Base-by-base conservation (phyloP, 2,113 vertebrate genomes). In the Poeciliopsis turrubarensis region DNA sequence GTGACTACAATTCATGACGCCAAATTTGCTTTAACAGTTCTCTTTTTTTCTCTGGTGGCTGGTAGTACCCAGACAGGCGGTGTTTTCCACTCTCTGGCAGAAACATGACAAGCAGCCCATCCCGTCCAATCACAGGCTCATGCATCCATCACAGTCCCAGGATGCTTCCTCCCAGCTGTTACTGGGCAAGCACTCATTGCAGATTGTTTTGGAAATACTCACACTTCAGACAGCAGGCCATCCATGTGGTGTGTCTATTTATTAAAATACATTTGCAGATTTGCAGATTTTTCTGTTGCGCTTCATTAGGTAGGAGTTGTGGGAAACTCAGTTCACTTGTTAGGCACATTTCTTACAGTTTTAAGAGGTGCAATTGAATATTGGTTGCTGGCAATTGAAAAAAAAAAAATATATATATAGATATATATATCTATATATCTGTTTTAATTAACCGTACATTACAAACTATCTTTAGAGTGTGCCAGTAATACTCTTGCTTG, bases 21-120 rank as follows among this genome's bases (percentile, higher is more conserved):
- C 44, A 22, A 66, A 72, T 83, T 84, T 78, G 15, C 39, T n/a
- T 81, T 81, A 73, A 64, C n/a, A 22, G 68, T 66, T 77, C 15
- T 62, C 69, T 68, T 65, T 60, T 68, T 37, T 31, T 39, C 47
- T 68, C 54, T 69, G 78, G 73, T 72, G 70, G 75, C 80, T 79
- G 62, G 62, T 73, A 61, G 87, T 83, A 65, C 72, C 72, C 82
- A 75, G 75, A 62, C 77, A 79, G 72, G 27, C n/a, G n/a, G 65
- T 71, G 75, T 80, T 69, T 83, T 72, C 41, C 77, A 64, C 47
- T 70, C 75, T 80, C 79, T 87, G 86, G 79, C 80, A 86, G 78
- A 57, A 87, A 82, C 84, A 86, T 82, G 88, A 87, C 84, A 88
- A 76, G 71, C 81, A 63, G 85, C 81, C 73, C 70, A 76, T 81